Evolutionary conservation across 2,797 vertebrate genomes (phyloP), one percentile per base, ranked within the genome.

Genomic region (Sorex maritimensis): DNA sequence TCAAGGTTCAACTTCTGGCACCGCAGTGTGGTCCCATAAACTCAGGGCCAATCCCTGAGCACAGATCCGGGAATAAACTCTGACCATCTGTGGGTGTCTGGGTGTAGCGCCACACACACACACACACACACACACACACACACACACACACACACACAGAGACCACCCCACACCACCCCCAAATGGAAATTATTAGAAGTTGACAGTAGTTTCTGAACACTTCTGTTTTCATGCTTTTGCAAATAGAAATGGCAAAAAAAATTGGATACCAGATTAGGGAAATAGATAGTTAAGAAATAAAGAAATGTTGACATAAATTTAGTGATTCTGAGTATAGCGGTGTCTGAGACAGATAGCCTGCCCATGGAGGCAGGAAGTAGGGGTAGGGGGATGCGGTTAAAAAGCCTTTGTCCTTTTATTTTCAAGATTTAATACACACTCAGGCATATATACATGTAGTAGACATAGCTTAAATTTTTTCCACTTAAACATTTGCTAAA

Each of bases 391-490:
- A 44, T 44, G 7, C 41, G 7, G 41, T 44, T 44, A 52, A 52
- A 9, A 52, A 52, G 49, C 49, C 41, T 86, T 92, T 34, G 55
- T 73, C 17, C 6, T 69, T 61, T 3, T 19, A 23, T 75, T 89
- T 75, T 88, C 41, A 52, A 52, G 49, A 52, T 52, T 44, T 44
- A 44, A 52, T 52, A 52, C 13, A 52, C 13, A 52, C 13, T 8
- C 13, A 52, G 34, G 11, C 49, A 52, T 81, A 15, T 49, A 6
- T 75, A 26, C 71, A 55, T 77, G 26, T 65, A 78, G 10, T 80
- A 44, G 72, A 78, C 55, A 15, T 21, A 86, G 26, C 52, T 79
- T 55, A 81, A 91, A 15, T 63, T 74, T 68, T 9, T 24, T 89
- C 38, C 82, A 12, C 79, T 89, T 69, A 84, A 91, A 46, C 10